These are phyloP conservation scores for Choristoneura fumiferana DNA, from an alignment of 1,140 invertebrate genomes.

Conservation along the genomic window DNA sequence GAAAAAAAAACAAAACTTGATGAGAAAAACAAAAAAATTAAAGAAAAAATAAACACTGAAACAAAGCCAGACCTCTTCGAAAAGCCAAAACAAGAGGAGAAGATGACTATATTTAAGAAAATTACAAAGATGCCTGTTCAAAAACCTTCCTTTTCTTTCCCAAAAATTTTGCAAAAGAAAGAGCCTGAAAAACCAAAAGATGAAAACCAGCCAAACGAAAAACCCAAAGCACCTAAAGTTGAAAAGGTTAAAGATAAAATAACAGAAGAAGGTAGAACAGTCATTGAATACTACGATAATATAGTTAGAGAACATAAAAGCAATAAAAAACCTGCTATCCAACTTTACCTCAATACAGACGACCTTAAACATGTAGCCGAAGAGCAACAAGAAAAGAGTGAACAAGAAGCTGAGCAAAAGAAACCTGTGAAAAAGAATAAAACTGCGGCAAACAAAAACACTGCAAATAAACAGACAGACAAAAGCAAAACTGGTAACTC, in stretches of 20 bases:
- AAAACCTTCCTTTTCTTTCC: conserved; percentile 57
- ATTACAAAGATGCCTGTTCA: conserved; percentile 72
- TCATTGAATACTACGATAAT: conserved; percentile 89
- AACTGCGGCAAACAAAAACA: conserved; percentile 25
- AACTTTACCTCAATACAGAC: conserved; percentile 81
- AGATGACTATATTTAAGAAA: conserved; percentile 72
- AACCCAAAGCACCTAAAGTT: conserved; percentile 37
- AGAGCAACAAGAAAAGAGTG: conserved; percentile 48
- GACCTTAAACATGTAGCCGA: conserved; percentile 81
- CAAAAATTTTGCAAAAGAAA: conserved; percentile 67
- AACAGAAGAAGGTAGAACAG: conserved; percentile 82
- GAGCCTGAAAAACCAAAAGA: conserved; percentile 45
- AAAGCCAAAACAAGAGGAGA: conserved; percentile 64
- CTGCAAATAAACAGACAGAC: conserved; percentile 25
- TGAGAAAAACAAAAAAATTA: conserved; percentile 30
- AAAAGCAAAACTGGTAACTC: conserved; percentile 33
- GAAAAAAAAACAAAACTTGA: conserved; percentile 34
- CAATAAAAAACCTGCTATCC: conserved; percentile 76
- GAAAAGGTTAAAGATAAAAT: conserved; percentile 57
- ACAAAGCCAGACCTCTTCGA: conserved; percentile 15
- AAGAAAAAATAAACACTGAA: conserved; percentile 1
- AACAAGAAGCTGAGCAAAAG: conserved; percentile 25
- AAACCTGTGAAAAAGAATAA: conserved; percentile 35
- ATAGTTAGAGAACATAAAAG: conserved; percentile 85
- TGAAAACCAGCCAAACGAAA: conserved; percentile 28